These are phyloP conservation scores for Mesoclemmys tuberculata DNA, from an alignment of 2,113 vertebrate genomes.

Conservation along the genomic window DNA sequence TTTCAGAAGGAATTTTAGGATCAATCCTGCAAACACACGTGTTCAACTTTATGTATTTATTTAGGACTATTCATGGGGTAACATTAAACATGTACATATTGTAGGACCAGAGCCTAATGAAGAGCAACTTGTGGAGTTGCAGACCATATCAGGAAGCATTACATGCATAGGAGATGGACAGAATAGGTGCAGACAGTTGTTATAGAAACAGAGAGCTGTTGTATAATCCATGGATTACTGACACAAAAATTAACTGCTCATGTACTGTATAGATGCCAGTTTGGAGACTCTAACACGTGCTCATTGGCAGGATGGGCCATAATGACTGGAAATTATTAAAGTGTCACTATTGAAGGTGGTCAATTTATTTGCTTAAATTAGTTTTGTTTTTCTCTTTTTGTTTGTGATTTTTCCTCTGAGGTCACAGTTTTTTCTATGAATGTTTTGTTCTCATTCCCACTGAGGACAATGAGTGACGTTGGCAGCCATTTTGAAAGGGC, in stretches of 20 bases:
- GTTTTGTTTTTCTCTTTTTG: not conserved
- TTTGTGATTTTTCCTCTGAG: not conserved
- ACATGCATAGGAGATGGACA: fast-evolving
- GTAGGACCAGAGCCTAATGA: not conserved
- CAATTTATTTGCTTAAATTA: not conserved
- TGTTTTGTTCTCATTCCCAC: not conserved
- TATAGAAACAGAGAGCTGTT: not conserved
- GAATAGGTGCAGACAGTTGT: not conserved
- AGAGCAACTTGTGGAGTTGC: not conserved
- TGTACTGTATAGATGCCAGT: not conserved
- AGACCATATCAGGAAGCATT: not conserved
- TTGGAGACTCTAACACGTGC: not conserved
- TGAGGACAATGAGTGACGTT: not conserved
- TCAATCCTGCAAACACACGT: not conserved
- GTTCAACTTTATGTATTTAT: too few species aligned
- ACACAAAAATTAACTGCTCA: not conserved
- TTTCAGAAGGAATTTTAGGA: not conserved
- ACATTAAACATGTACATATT: not conserved
- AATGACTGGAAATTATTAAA: not conserved
- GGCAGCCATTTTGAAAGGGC: not conserved
- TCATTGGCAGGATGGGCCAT: not conserved
- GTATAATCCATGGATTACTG: not conserved
- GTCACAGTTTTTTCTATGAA: not conserved
- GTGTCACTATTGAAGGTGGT: not conserved
- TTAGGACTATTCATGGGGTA: too few species aligned